Conservation (phyloP, 2,797 vertebrate species). For the Sebastes paucispinis region DNA sequence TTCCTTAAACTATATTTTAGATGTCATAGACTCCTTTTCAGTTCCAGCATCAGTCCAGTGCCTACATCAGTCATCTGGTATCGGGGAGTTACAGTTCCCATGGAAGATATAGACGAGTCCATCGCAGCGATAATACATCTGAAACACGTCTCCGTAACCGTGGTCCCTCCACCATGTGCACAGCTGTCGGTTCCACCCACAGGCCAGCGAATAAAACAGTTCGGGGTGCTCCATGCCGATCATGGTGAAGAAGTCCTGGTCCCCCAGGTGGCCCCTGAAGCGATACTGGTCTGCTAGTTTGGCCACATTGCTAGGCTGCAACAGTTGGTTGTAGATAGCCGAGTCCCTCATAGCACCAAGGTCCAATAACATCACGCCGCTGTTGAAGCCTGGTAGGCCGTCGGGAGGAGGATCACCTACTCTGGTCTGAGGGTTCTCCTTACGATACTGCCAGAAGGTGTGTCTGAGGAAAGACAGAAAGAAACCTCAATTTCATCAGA, state of each 20-base stretch:
- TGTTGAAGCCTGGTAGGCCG: constrained; percentile 96
- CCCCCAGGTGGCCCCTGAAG: constrained; percentile 95
- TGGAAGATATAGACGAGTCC: constrained; percentile 91
- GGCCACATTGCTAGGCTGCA: constrained; percentile 86
- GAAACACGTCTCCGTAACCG: constrained; percentile 91
- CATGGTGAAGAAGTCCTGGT: constrained; percentile 99
- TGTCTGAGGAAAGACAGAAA: constrained; percentile 81
- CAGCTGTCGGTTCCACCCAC: constrained; percentile 97
- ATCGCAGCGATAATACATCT: constrained; percentile 89
- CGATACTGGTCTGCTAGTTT: constrained; percentile 90
- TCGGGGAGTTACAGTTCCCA: constrained; percentile 94
- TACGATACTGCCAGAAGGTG: constrained; percentile 97
- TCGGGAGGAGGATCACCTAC: constrained; percentile 92
- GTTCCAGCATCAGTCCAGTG: not conserved
- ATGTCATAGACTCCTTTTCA: not conserved
- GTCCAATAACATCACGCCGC: constrained; percentile 92
- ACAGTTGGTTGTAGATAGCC: constrained; percentile 87
- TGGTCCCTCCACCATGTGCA: constrained; percentile 99
- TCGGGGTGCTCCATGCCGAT: constrained; percentile 95
- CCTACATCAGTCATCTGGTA: constrained; percentile 86
- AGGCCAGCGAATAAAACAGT: constrained; percentile 90
- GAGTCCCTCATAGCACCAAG: constrained; percentile 92
- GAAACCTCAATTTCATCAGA: not conserved
- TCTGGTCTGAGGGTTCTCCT: constrained; percentile 88
- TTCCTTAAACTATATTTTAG: not conserved